These are phyloP conservation scores for Melanotaenia nigrans DNA, from an alignment of 2,797 vertebrate species.

Conservation along the genomic window DNA sequence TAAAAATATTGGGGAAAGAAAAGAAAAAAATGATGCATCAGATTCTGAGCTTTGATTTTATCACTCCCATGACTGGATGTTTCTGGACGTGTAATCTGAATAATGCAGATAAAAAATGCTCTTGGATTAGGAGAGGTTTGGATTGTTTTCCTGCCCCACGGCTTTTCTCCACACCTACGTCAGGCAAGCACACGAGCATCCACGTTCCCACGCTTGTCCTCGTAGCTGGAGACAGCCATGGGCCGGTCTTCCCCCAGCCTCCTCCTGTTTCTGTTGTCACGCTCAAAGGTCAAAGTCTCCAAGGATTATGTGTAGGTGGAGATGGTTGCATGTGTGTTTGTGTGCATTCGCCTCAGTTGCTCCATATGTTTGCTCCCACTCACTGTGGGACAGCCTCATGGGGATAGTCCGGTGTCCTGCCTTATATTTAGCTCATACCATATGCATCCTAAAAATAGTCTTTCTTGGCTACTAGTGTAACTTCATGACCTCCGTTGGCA, in stretches of 20 bases:
- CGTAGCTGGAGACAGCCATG: conserved; percentile 51
- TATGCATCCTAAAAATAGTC: conserved; percentile 49
- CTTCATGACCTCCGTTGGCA: conserved; percentile 19
- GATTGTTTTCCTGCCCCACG: conserved; percentile 1
- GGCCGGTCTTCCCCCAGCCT: conserved; percentile 61
- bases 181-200: conserved; percentile 18
- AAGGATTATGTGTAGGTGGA: conserved; percentile 35
- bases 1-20: too few species aligned
- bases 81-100: conserved; percentile 7
- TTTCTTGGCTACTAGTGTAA: not conserved
- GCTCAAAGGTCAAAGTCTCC: conserved; percentile 45
- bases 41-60: conserved; percentile 17
- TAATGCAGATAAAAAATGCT: conserved; percentile 10
- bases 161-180: conserved; percentile 24
- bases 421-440: conserved; percentile 42
- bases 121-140: conserved; percentile 6
- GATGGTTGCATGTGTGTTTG: conserved; percentile 16
- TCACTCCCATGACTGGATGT: conserved; percentile 4
- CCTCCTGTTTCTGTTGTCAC: conserved; percentile 53
- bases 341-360: conserved; percentile 29
- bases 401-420: conserved; percentile 58
- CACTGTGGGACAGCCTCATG: conserved; percentile 57
- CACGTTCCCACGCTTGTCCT: conserved; percentile 40
- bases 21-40: not conserved
- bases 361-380: conserved; percentile 73